Evolutionary conservation across 2,888 invertebrate genomes (phyloP).

Genomic region (Caenorhabditis japonica): DNA sequence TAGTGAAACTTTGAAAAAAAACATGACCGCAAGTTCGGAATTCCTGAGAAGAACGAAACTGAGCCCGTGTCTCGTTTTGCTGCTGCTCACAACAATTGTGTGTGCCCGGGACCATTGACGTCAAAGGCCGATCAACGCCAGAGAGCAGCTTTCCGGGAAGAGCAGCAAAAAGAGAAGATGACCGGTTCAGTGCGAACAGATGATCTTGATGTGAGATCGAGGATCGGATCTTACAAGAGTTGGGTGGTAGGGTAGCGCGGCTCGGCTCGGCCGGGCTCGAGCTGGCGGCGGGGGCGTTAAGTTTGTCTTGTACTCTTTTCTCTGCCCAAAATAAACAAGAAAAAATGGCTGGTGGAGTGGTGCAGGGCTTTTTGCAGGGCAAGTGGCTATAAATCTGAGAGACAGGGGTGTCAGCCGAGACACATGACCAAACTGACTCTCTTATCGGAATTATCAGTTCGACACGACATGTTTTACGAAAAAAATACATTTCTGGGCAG

Average conservation of each 20-base stretch:
- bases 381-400: constrained; percentile 15
- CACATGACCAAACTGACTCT: too few species aligned
- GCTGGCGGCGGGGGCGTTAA: constrained; percentile 10
- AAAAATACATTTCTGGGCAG: too few species aligned
- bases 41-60: constrained; percentile 47
- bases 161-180: background rate
- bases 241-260: background rate
- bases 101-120: constrained; percentile 26
- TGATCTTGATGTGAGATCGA: background rate
- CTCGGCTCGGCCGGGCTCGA: too few species aligned
- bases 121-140: constrained; percentile 9
- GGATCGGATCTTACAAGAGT: constrained; percentile 4
- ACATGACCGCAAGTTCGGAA: constrained; percentile 17
- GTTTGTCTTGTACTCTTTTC: constrained; percentile 9
- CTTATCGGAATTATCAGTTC: too few species aligned
- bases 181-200: constrained; percentile 1
- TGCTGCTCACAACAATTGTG: constrained; percentile 10
- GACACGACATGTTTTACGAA: too few species aligned
- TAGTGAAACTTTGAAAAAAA: too few species aligned
- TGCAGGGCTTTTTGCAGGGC: background rate
- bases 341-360: background rate
- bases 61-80: constrained; percentile 9
- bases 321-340: constrained; percentile 2
- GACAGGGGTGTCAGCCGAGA: background rate
- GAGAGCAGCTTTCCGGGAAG: background rate